Base-by-base conservation (phyloP, 2,797 vertebrate species). In the Acrossocheilus wenchowensis region DNA sequence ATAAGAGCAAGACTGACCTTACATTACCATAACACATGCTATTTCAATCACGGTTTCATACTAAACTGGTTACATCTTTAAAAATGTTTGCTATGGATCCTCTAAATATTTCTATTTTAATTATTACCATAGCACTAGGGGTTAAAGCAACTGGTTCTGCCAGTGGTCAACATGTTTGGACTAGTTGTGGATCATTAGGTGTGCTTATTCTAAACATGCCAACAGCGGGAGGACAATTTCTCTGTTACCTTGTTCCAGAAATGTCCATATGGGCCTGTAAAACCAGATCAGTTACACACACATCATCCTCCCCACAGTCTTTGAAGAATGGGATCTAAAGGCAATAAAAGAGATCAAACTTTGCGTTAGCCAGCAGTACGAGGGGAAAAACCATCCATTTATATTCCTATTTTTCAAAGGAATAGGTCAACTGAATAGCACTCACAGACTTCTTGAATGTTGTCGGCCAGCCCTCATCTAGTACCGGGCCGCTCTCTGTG, bases 281-380 rank as follows among this genome's bases (percentile, higher is more conserved):
- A 85, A 95, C 96, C 92, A 99, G 91, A 87, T 99, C 95, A 0
- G 98, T 95, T 48, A 97, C 91, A 6, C 98, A 99, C 87, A 97
- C 96, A 0, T 99, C 94, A 19, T 99, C 98, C 5, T 97, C 97
- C 0, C 98, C 98, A 0, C 98, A 99, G 79, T 99, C 98, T 94
- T 98, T 99, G 50, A 97, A 98, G 94, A 99, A 99, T 0, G 96
- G 95, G 89, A 99, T 96, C 98, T 99, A 88, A 62, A 82, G 39
- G 73, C 74, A 45, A 5, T 8, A 5, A 66, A 57, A 52, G 19
- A 15, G 11, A 82, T n/a, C 15, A 77, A 19, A 30, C 7, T 60
- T 57, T 7, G 52, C 21, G 5, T 14, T 52, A 4, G n/a, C 26
- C n/a, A 36, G 11, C 81, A 57, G 34, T 36, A 52, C 10, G n/a